Base-by-base conservation (phyloP, 2,888 invertebrate species). In the Cheilosia variabilis region DNA sequence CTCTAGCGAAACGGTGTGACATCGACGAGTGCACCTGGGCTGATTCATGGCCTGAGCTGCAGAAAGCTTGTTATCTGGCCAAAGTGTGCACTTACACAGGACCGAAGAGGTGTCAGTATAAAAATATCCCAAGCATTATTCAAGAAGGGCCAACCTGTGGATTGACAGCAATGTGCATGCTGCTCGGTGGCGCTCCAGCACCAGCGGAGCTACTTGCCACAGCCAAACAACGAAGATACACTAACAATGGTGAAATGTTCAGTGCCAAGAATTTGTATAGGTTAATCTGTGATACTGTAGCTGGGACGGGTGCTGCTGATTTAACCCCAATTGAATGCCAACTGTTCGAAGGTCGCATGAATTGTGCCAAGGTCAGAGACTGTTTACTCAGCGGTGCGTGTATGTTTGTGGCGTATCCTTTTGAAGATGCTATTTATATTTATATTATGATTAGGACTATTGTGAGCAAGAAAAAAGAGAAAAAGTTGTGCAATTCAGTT, bases 201-300 rank as follows among this genome's bases (percentile, higher is more conserved):
- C 93, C 93, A 9, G 93, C 92, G 31, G 93, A 95, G 76, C 93
- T 95, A 17, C 92, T 96, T 1, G 92, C 93, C 79, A 93, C 94
- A 87, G 96, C 97, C 0, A 94, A 94, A 90, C 90, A 92, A 24
- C 92, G 93, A 87, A 94, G 95, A 2, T 96, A 94, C 89, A 96
- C 96, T 3, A 95, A 95, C 88, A 96, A 97, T 89, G 98, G 98
- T 9, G 98, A 98, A 94, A 96, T 98, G 94, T 96, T 97, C 89
- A 96, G 96, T 92, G 96, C 95, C 34, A 93, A 94, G 84, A 93
- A 95, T 90, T 95, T 97, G 94, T 93, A 93, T 7, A 92, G 94
- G 86, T 91, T 92, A 19, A 87, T 90, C 9, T 81, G 88, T 76
- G 90, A 91, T 72, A 87, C 90, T 80, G 47, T 90, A 66, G 76